phyloP scores from a whole-genome alignment of 37 sponge, comb jelly and placozoan genomes.

The Ephydatia muelleri region DNA sequence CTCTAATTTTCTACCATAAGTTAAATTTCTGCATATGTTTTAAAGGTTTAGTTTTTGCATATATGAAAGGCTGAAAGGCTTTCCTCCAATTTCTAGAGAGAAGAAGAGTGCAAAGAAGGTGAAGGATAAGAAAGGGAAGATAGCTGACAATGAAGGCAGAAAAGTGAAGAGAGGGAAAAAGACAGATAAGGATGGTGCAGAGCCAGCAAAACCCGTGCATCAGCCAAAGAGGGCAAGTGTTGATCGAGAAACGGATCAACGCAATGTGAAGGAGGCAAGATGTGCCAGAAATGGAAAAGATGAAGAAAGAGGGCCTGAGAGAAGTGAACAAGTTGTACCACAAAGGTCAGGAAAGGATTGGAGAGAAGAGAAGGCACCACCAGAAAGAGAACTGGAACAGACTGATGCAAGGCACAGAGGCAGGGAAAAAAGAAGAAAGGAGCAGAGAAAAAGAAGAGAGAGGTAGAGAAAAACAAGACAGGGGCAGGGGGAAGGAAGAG shows the following conservation, averaged over 20 bases:
- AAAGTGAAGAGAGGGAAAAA: too few relatives aligned
- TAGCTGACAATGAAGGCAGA: background rate
- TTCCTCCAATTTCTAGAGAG: too few relatives aligned
- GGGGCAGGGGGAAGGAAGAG: background rate
- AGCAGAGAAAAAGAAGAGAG: background rate
- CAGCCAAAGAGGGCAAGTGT: background rate
- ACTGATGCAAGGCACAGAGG: background rate
- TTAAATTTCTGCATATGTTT: too few relatives aligned
- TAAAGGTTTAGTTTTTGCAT: background rate
- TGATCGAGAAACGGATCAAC: background rate
- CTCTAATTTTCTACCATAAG: background rate
- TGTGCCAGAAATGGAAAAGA: too few relatives aligned
- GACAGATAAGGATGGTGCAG: background rate
- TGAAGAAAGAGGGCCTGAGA: background rate
- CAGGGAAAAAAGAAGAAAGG: background rate
- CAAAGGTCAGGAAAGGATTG: background rate
- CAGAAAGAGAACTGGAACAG: background rate
- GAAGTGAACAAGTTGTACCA: background rate
- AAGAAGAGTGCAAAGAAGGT: constrained; percentile 2
- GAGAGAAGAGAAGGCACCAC: too few relatives aligned
- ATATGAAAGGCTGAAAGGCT: too few relatives aligned
- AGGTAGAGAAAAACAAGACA: background rate
- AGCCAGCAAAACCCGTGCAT: background rate
- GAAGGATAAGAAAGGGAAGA: background rate
- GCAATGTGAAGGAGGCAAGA: background rate